Evolutionary conservation across 2,888 invertebrate species (phyloP).

Genomic region (Embidobia sp.): DNA sequence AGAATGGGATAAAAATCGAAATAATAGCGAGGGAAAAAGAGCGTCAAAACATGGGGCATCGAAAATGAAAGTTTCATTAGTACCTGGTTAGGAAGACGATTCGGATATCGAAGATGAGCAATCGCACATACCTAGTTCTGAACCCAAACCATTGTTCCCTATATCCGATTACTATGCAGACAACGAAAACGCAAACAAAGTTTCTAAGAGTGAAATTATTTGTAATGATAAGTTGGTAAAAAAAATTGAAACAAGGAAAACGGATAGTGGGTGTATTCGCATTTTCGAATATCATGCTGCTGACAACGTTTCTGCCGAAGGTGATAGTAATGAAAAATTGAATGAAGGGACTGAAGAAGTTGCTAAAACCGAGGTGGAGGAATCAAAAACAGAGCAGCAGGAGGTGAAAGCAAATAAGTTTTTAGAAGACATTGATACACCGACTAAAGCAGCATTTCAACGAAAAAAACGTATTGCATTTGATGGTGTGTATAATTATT

Average conservation of each 20-base stretch:
- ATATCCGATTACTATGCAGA: constrained; percentile 78
- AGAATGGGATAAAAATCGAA: not conserved
- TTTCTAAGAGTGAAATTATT: constrained; percentile 35
- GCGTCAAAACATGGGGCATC: not conserved
- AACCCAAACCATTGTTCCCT: constrained; percentile 82
- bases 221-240: constrained; percentile 47
- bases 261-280: constrained; percentile 66
- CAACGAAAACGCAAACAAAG: constrained; percentile 21
- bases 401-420: constrained; percentile 74
- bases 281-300: constrained; percentile 70
- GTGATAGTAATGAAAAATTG: constrained; percentile 50
- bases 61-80: constrained; percentile 79
- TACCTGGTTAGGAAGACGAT: constrained; percentile 84
- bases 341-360: constrained; percentile 24
- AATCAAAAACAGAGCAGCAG: constrained; percentile 61
- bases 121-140: constrained; percentile 66
- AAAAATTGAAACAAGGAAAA: constrained; percentile 68
- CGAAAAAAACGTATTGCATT: constrained; percentile 83
- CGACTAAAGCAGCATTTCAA: constrained; percentile 83
- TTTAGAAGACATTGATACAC: constrained; percentile 75
- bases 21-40: constrained; percentile 12
- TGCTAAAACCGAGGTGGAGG: constrained; percentile 48
- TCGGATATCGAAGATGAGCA: constrained; percentile 81
- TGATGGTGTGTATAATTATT: constrained; percentile 72
- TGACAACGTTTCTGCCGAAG: constrained; percentile 36